Evolutionary conservation across 2,113 vertebrate species (phyloP).

Genomic region (Emydura subglobosa): DNA sequence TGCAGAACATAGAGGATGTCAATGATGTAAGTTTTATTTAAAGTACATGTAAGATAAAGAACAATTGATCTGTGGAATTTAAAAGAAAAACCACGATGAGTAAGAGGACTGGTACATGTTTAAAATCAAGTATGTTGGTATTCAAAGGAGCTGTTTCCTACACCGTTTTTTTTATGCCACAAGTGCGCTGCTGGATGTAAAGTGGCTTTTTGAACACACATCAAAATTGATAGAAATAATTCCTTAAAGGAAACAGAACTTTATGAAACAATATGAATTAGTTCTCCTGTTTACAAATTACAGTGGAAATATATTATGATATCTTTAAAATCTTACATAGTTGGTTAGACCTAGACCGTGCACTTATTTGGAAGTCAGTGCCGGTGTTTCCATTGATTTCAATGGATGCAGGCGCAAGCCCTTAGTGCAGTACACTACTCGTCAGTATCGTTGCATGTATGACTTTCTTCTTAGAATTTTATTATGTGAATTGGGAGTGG

Average conservation of each 20-base stretch:
- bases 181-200: not conserved
- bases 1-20: not conserved
- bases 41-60: not conserved
- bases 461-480: not conserved
- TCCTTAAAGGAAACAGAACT: not conserved
- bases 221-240: conserved; percentile 3
- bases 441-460: not conserved
- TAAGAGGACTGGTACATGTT: not conserved
- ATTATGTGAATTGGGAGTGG: not conserved
- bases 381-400: not conserved
- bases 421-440: not conserved
- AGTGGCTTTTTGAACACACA: not conserved
- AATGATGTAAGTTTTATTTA: not conserved
- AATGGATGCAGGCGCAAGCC: not conserved
- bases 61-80: not conserved
- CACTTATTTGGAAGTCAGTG: not conserved
- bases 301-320: not conserved
- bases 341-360: not conserved
- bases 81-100: not conserved
- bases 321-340: not conserved
- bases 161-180: not conserved
- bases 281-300: not conserved
- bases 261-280: not conserved
- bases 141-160: not conserved
- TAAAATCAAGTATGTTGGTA: not conserved